Evolutionary conservation across 1,140 invertebrate genomes (phyloP), one percentile per base, ranked within the genome.

Genomic region (Dendrolimus punctatus): DNA sequence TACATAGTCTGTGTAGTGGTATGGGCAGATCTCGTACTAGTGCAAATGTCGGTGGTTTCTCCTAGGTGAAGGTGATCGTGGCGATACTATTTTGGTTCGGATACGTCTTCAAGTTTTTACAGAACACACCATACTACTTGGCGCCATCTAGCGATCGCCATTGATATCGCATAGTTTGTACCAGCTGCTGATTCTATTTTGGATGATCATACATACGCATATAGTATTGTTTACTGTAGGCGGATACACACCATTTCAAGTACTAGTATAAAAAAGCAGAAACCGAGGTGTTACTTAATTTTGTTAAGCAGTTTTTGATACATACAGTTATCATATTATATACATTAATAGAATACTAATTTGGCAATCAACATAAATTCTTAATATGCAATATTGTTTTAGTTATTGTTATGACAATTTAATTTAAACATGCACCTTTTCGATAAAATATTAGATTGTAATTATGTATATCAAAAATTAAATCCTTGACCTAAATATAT

Each of bases 21-120:
- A 40, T 7, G n/a, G 53, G 49, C 41, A 57, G 66, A 64, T 67
- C 64, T 67, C 60, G 66, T 46, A 63, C 61, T 53, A 70, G 57
- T 64, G 49, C 57, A 54, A 60, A 63, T 62, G 62, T 42, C 50
- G 62, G 57, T 41, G 53, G 57, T 69, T 69, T 68, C 65, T 70
- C 77, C 80, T 83, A 85, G 82, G 80, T 85, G 82, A 85, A 85
- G 82, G 82, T 85, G 73, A 85, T 77, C 71, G 59, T 59, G 60
- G 70, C 51, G 51, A 46, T 53, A 64, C 80, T 84, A 85, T 85
- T 85, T 82, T 63, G 60, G 78, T 77, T 73, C 79, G 68, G 73
- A 78, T 71, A 67, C 74, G 75, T 68, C 60, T 9, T 38, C 51
- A 66, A 61, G 59, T 68, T 71, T 70, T 50, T 61, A 61, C 55